Conservation (phyloP, 2,113 vertebrate species). For the Sitta europaea region DNA sequence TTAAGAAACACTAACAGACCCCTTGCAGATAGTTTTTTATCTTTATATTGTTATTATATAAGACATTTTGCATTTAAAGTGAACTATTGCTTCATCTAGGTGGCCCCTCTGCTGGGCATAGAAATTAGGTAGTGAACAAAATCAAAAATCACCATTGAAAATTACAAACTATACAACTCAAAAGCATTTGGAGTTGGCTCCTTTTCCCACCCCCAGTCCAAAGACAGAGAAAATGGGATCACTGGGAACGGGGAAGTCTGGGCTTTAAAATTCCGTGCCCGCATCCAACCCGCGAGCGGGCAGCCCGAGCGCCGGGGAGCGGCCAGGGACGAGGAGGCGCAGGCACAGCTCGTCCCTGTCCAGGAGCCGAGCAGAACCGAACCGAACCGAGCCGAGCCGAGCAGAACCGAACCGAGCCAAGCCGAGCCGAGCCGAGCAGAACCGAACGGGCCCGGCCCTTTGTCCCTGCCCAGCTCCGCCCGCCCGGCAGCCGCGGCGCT, state of each 20-base stretch:
- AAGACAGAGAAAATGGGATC: neutral
- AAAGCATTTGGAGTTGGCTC: neutral
- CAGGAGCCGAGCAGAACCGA: too few species aligned
- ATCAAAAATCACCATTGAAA: conserved; percentile 33
- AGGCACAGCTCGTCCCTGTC: neutral
- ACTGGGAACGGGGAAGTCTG: neutral
- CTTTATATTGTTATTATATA: conserved; percentile 19
- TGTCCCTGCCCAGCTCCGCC: neutral
- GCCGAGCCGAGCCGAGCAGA: too few species aligned
- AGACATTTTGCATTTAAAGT: conserved; percentile 38
- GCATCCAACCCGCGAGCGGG: neutral
- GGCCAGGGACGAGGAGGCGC: conserved; percentile 11
- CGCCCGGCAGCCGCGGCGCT: neutral
- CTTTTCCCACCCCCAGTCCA: neutral
- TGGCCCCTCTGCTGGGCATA: conserved; percentile 23
- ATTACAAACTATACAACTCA: conserved; percentile 29
- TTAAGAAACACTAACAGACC: conserved; percentile 58
- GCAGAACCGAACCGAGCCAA: too few species aligned
- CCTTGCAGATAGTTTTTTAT: conserved; percentile 26
- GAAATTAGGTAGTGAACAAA: conserved; percentile 48
- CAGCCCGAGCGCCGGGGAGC: neutral
- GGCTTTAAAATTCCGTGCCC: neutral
- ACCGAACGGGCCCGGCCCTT: neutral
- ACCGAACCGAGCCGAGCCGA: too few species aligned
- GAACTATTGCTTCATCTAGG: conserved; percentile 61